phyloP scores from a whole-genome alignment of 2,113 vertebrate genomes.

The Albula goreensis region DNA sequence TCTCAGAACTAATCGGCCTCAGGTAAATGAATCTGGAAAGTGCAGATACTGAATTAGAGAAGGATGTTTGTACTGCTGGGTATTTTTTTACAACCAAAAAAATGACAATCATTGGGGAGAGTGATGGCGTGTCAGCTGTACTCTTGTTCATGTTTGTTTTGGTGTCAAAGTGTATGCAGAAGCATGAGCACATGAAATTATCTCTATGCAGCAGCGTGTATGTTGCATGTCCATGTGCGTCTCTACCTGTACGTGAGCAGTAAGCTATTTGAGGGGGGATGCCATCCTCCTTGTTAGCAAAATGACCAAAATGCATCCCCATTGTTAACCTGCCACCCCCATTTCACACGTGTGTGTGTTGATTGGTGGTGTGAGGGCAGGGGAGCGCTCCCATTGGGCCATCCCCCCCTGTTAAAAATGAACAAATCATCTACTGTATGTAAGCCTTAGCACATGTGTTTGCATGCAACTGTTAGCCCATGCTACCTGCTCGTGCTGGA shows the following conservation, averaged over 20 bases:
- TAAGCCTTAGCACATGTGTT: too few relatives aligned
- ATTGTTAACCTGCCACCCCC: too few relatives aligned
- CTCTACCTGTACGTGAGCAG: neutral
- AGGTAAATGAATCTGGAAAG: neutral
- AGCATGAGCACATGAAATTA: neutral
- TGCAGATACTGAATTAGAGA: neutral
- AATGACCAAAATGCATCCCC: too few relatives aligned
- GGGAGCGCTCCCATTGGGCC: too few relatives aligned
- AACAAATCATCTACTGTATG: too few relatives aligned
- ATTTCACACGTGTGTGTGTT: conserved; percentile 6
- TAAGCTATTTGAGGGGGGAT: too few relatives aligned
- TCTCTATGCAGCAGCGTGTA: neutral
- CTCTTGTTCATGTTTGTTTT: too few relatives aligned
- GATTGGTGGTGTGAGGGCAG: too few relatives aligned
- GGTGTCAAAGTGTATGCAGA: too few relatives aligned
- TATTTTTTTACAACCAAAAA: neutral
- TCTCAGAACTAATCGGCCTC: neutral
- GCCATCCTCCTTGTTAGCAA: too few relatives aligned
- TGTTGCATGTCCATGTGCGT: neutral
- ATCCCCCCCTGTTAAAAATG: too few relatives aligned
- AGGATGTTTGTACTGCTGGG: neutral
- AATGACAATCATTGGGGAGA: neutral
- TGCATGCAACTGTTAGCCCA: neutral
- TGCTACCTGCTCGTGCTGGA: neutral
- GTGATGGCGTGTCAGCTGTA: too few relatives aligned